These are phyloP conservation scores for Eclectus roratus DNA, from an alignment of 2,113 vertebrate species.

Conservation along the genomic window DNA sequence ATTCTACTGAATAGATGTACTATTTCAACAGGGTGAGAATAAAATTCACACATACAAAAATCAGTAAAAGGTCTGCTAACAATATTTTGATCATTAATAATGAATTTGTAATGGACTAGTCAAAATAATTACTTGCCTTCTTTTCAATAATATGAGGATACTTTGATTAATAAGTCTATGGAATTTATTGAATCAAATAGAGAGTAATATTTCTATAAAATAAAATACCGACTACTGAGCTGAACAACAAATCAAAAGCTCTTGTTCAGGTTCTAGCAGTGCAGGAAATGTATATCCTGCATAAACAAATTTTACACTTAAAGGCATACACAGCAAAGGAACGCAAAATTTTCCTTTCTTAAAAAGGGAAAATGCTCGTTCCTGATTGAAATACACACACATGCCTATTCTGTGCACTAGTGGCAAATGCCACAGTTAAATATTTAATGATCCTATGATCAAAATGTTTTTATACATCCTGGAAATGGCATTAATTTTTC, in stretches of 20 bases:
- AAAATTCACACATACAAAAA: background rate
- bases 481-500: background rate
- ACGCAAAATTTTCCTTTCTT: background rate
- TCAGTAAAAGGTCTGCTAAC: background rate
- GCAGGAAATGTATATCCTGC: background rate
- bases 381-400: background rate
- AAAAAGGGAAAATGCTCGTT: background rate
- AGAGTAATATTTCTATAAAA: background rate
- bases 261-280: background rate
- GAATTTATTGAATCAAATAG: background rate
- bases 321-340: background rate
- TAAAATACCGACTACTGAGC: background rate
- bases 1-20: background rate
- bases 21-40: background rate
- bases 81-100: background rate
- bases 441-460: background rate
- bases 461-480: background rate
- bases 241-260: background rate
- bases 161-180: background rate
- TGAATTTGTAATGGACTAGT: background rate
- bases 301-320: background rate
- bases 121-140: background rate
- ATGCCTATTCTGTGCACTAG: background rate
- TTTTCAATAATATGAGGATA: background rate
- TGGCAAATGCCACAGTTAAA: background rate